Evolutionary conservation across 2,888 invertebrate genomes (phyloP).

Genomic region (Encarsia formosa): DNA sequence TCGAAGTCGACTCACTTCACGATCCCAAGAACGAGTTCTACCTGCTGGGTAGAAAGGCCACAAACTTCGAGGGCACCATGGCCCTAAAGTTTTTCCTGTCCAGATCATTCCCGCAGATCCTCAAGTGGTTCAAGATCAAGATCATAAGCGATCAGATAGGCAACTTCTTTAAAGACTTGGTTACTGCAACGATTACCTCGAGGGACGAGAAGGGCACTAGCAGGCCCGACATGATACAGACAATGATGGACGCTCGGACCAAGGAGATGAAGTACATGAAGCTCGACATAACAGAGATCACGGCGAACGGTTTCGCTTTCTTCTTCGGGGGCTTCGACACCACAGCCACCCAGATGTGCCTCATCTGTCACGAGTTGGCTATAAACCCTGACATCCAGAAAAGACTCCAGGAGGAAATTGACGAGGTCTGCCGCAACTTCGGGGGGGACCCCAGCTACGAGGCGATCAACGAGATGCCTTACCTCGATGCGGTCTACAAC

Average conservation of each 20-base stretch:
- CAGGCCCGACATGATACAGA: conserved; percentile 40
- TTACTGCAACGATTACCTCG: conserved; percentile 23
- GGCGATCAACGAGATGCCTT: conserved; percentile 52
- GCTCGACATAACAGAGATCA: conserved; percentile 45
- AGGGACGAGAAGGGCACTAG: conserved; percentile 32
- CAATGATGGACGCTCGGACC: conserved; percentile 37
- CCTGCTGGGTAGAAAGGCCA: conserved; percentile 35
- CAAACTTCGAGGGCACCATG: conserved; percentile 22
- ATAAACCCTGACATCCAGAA: conserved; percentile 35
- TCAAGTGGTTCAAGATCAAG: conserved; percentile 21
- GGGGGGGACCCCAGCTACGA: conserved; percentile 49
- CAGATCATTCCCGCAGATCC: conserved; percentile 23
- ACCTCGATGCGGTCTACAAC: conserved; percentile 55
- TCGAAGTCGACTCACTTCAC: conserved; percentile 44
- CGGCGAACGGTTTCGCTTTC: conserved; percentile 39
- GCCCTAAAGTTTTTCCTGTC: conserved; percentile 28
- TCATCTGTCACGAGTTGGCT: conserved; percentile 35
- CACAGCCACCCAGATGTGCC: conserved; percentile 34
- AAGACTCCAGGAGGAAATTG: conserved; percentile 41
- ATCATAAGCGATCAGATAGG: conserved; percentile 18
- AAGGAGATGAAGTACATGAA: conserved; percentile 21
- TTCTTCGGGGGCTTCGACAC: conserved; percentile 41
- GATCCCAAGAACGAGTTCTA: conserved; percentile 45
- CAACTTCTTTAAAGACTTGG: conserved; percentile 29
- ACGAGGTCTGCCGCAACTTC: conserved; percentile 33